phyloP scores from a whole-genome alignment of 1,140 invertebrate species.

The Megalopta genalis region DNA sequence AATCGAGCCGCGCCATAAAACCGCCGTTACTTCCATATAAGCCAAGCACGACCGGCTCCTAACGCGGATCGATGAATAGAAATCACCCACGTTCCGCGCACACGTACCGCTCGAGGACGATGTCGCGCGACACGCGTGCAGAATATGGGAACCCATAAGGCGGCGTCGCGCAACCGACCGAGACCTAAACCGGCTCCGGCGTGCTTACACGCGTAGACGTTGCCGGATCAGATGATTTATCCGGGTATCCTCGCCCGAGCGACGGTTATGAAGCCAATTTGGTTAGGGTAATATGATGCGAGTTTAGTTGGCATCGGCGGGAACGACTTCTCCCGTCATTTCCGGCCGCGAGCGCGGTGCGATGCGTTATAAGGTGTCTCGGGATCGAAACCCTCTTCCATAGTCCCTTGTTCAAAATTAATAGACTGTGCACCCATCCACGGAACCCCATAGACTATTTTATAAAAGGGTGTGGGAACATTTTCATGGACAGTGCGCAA shows the following conservation, averaged over 20 bases:
- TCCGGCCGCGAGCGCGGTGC: no score
- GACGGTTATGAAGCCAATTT: constrained; percentile 1
- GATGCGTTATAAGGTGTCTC: no score
- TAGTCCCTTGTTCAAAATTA: no score
- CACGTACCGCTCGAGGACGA: constrained; percentile 54
- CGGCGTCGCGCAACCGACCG: constrained; percentile 24
- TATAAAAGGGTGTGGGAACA: no score
- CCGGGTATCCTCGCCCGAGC: constrained; percentile 22
- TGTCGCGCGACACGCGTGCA: constrained; percentile 56
- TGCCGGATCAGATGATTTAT: constrained; percentile 50
- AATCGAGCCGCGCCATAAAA: constrained; percentile 53
- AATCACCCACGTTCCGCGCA: constrained; percentile 60
- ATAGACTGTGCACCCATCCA: no score
- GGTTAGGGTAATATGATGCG: neutral
- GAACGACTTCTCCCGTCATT: no score
- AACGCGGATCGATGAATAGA: constrained; percentile 65
- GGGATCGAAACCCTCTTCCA: no score
- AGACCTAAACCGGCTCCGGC: constrained; percentile 37
- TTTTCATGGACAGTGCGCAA: no score
- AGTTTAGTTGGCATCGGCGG: no score
- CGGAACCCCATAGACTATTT: no score
- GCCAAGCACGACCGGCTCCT: constrained; percentile 50
- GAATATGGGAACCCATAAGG: constrained; percentile 62
- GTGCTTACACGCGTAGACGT: constrained; percentile 43
- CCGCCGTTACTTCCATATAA: constrained; percentile 57